Conservation (phyloP, 2,888 invertebrate species). For the Yponomeuta sedellus region DNA sequence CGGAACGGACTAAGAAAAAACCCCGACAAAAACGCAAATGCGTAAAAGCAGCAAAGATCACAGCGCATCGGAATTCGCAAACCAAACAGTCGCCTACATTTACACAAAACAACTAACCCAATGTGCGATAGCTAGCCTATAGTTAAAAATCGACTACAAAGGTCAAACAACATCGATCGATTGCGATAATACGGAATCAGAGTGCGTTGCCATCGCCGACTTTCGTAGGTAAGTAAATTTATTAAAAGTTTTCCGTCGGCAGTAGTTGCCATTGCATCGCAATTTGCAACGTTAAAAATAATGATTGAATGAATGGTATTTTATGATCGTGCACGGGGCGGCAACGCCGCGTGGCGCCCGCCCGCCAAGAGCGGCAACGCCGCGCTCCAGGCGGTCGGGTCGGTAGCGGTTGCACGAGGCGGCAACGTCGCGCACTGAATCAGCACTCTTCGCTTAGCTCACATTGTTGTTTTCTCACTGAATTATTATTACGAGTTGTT, state of each 20-base stretch:
- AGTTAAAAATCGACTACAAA: slow-evolving; percentile 7
- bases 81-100: neutral
- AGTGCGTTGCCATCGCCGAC: slow-evolving; percentile 5
- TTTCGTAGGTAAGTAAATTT: slow-evolving; percentile 6
- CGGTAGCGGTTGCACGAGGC: slow-evolving; percentile 15
- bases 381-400: slow-evolving; percentile 42
- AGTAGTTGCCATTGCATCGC: neutral
- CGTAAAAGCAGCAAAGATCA: neutral
- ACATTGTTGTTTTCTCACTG: slow-evolving; percentile 7
- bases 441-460: slow-evolving; percentile 47
- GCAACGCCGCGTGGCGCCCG: slow-evolving; percentile 65
- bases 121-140: neutral
- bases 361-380: slow-evolving; percentile 29
- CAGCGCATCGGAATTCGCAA: neutral
- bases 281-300: slow-evolving; percentile 32
- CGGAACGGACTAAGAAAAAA: neutral
- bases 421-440: slow-evolving; percentile 68
- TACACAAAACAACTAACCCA: neutral
- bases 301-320: slow-evolving; percentile 67
- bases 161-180: neutral
- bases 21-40: neutral
- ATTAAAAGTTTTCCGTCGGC: slow-evolving; percentile 19
- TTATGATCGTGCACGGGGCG: slow-evolving; percentile 35
- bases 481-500: slow-evolving; percentile 14
- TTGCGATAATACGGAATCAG: slow-evolving; percentile 4